Evolutionary conservation across 1,140 invertebrate genomes (phyloP), one percentile per base, ranked within the genome.

Genomic region (Heliothis virescens): DNA sequence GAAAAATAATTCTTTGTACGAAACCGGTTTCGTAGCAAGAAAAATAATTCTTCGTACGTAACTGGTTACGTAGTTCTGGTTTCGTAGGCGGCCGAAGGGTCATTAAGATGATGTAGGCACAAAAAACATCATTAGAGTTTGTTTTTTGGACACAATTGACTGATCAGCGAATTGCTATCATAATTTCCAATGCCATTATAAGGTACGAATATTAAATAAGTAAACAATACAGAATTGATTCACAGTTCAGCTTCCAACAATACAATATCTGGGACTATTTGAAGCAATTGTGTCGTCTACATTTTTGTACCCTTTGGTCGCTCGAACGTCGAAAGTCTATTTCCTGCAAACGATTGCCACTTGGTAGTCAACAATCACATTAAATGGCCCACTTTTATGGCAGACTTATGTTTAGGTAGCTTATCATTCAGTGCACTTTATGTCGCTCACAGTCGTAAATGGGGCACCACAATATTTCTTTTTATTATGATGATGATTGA

Each of bases 321-420:
- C 13, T 18, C 47, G 63, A 69, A 78, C 75, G 62, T 69, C 26
- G 75, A 78, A 65, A 15, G 29, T 34, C 76, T 62, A 83, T 86
- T 86, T 86, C 85, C 83, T 86, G 80, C 73, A 48, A 48, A 50
- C 79, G 79, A 86, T 86, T 85, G 85, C 59, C 83, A 86, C 79
- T 85, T 80, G 71, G 78, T 79, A 81, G 82, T 80, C 78, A 82
- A 82, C 76, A 86, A 85, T 85, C 79, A 74, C 77, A 83, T 83
- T 85, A 83, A 82, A 81, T 69, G 80, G 18, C 62, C 34, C 67
- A 74, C 26, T 76, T 85, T 73, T 81, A 79, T 79, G 16, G 57
- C 26, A 50, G 62, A 53, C 21, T 67, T 52, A 41, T 76, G 41
- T 76, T 80, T 67, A 26, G 21, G 21, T 26, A 59, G 13, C 41